These are phyloP conservation scores for Teleopsis dalmanni DNA, from an alignment of 1,140 invertebrate genomes.

Conservation along the genomic window DNA sequence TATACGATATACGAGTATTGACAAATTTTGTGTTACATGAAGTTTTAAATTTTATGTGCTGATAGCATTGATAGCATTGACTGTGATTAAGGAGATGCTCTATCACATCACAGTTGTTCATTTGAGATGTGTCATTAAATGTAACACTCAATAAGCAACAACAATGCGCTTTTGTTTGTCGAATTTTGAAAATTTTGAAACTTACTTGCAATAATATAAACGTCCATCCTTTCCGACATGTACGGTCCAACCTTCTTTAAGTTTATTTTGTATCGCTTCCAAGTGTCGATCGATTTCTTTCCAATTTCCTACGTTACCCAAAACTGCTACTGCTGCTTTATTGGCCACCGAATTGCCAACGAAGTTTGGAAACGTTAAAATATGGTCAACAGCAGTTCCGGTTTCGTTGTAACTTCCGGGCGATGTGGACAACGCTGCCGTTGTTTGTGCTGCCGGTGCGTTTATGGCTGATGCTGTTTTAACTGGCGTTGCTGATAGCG, in stretches of 20 bases:
- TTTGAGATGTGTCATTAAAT: too few species aligned
- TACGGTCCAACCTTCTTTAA: conserved; percentile 62
- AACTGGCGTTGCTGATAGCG: conserved; percentile 14
- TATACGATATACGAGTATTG: too few species aligned
- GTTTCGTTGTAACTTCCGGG: conserved; percentile 29
- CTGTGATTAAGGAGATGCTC: too few species aligned
- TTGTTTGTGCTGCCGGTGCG: conserved; percentile 1
- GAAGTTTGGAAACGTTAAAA: neutral
- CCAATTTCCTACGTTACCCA: conserved; percentile 28
- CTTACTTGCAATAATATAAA: conserved; percentile 76
- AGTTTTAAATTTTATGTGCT: too few species aligned
- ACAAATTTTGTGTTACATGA: too few species aligned
- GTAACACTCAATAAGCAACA: too few species aligned
- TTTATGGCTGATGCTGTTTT: neutral
- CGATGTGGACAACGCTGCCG: conserved; percentile 12
- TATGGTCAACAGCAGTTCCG: conserved; percentile 13
- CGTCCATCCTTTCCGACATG: conserved; percentile 64
- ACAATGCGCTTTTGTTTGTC: too few species aligned
- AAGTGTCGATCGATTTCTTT: conserved; percentile 42
- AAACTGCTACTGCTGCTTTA: conserved; percentile 14
- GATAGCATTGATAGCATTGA: too few species aligned
- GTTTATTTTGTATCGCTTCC: conserved; percentile 48
- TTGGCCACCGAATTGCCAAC: conserved; percentile 5
- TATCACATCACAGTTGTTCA: too few species aligned
- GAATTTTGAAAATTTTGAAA: too few species aligned